Evolutionary conservation across 1,140 invertebrate species (phyloP).

Genomic region (Scaptomyza hsui): DNA sequence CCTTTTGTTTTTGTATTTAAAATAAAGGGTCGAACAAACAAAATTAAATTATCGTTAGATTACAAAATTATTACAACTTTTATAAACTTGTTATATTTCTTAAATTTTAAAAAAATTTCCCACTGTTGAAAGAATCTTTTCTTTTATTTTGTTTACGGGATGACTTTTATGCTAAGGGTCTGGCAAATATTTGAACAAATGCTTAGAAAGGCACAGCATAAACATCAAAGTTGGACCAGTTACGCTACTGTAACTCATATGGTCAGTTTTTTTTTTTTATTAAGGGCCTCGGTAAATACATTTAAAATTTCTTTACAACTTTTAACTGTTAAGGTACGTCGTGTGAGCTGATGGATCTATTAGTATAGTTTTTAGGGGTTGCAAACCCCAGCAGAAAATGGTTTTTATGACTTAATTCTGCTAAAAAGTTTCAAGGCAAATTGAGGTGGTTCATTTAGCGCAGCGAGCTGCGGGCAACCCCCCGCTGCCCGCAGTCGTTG

Average conservation of each 20-base stretch:
- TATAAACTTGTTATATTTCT: too few relatives aligned
- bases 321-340: constrained; percentile 43
- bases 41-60: too few relatives aligned
- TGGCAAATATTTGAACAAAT: constrained; percentile 73
- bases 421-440: constrained; percentile 59
- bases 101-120: not conserved
- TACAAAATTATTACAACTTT: too few relatives aligned
- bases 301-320: constrained; percentile 61
- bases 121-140: constrained; percentile 2
- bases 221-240: constrained; percentile 62
- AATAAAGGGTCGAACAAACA: too few relatives aligned
- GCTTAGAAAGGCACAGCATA: constrained; percentile 41
- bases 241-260: constrained; percentile 51
- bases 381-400: constrained; percentile 36
- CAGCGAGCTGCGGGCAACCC: constrained; percentile 42
- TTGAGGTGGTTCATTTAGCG: constrained; percentile 70
- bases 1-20: too few relatives aligned
- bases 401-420: constrained; percentile 76
- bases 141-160: constrained; percentile 20
- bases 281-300: constrained; percentile 36
- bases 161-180: constrained; percentile 36
- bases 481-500: constrained; percentile 65
- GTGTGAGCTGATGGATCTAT: constrained; percentile 69
- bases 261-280: constrained; percentile 60
- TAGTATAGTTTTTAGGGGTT: constrained; percentile 56